Evolutionary conservation across 1,140 invertebrate genomes (phyloP).

Genomic region (Lasaia peninsularis): DNA sequence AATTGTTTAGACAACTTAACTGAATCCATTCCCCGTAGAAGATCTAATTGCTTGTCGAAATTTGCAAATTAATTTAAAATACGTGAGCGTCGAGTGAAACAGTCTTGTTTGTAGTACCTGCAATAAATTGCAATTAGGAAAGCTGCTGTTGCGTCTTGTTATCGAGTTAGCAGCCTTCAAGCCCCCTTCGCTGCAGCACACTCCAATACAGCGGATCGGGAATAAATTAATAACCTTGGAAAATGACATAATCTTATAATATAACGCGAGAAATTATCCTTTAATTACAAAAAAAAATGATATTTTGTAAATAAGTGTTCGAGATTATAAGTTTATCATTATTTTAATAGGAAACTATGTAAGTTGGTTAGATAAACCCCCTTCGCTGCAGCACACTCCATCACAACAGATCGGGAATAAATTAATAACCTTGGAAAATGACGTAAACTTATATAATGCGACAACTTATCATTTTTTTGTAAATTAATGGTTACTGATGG

Average conservation of each 20-base stretch:
- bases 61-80: slow-evolving; percentile 75
- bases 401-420: slow-evolving; percentile 36
- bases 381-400: slow-evolving; percentile 50
- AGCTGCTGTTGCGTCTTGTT: slow-evolving; percentile 74
- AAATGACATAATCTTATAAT: slow-evolving; percentile 13
- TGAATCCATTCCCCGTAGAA: slow-evolving; percentile 29
- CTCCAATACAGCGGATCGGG: slow-evolving; percentile 45
- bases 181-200: slow-evolving; percentile 47
- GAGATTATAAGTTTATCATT: too few species aligned
- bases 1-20: slow-evolving; percentile 12
- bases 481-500: too few species aligned
- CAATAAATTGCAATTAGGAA: slow-evolving; percentile 76
- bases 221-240: slow-evolving; percentile 35
- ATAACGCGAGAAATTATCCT: neutral
- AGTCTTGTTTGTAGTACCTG: slow-evolving; percentile 74
- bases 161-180: slow-evolving; percentile 73
- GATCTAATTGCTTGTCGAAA: slow-evolving; percentile 66
- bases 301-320: too few species aligned
- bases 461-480: too few species aligned
- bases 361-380: slow-evolving; percentile 41
- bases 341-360: too few species aligned
- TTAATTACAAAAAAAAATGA: too few species aligned
- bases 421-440: slow-evolving; percentile 33
- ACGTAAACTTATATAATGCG: too few species aligned
- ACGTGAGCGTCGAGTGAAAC: slow-evolving; percentile 66